Percentiles rank a stretch among this genome's conserved stretches.
These are phyloP conservation scores for Apus apus DNA, from an alignment of 2,113 vertebrate species.

Conservation along the genomic window DNA sequence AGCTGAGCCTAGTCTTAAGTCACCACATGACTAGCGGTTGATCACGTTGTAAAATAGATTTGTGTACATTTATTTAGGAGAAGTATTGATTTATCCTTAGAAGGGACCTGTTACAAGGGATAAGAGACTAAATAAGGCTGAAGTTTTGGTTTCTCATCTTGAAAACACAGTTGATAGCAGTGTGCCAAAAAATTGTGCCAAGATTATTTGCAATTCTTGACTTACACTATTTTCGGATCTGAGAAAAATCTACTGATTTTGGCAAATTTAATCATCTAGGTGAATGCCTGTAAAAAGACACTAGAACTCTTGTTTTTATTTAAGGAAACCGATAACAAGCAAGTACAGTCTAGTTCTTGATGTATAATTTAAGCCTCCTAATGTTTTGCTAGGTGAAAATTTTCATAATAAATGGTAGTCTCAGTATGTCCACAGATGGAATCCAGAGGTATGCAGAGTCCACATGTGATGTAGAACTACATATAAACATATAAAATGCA, in stretches of 20 bases:
- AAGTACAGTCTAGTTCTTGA: neutral
- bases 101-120: neutral
- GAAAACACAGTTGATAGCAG: neutral
- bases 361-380: neutral
- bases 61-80: neutral
- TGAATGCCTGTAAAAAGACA: neutral
- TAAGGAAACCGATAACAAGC: neutral
- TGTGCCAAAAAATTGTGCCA: neutral
- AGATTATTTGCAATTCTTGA: neutral
- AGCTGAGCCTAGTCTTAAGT: neutral
- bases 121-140: neutral
- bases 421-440: neutral
- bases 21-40: neutral
- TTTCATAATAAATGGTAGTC: neutral
- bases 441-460: neutral
- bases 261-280: neutral
- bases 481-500: neutral
- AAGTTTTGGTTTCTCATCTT: neutral
- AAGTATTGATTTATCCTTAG: neutral
- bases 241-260: neutral
- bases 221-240: neutral
- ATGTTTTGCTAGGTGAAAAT: neutral
- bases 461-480: neutral
- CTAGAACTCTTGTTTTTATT: neutral
- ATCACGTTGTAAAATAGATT: neutral